phyloP scores from a whole-genome alignment of 35 echinoderm and acorn worm genomes.

The Ophioderma brevispina region DNA sequence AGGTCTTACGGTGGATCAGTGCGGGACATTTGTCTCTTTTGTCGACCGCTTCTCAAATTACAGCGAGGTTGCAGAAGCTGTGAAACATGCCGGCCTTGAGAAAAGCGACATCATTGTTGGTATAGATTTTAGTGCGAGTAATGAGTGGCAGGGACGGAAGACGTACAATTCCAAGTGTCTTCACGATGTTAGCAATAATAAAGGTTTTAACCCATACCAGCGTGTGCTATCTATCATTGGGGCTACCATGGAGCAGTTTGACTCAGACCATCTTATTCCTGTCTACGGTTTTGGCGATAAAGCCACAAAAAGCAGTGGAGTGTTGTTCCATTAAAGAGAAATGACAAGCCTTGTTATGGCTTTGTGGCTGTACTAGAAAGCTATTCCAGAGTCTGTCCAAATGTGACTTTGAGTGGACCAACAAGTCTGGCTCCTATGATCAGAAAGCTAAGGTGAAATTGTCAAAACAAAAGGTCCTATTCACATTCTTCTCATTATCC shows the following conservation, averaged over 20 bases:
- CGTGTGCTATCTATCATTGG: slow-evolving; percentile 82
- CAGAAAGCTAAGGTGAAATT: slow-evolving; percentile 77
- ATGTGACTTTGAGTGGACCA: slow-evolving; percentile 68
- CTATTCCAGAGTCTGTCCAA: slow-evolving; percentile 50
- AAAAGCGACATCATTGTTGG: slow-evolving; percentile 91
- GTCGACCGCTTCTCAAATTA: slow-evolving; percentile 79
- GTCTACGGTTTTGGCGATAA: slow-evolving; percentile 91
- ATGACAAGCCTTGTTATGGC: slow-evolving; percentile 56
- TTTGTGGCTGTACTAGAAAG: slow-evolving; percentile 81
- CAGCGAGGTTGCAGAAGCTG: slow-evolving; percentile 77
- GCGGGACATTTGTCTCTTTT: slow-evolving; percentile 81
- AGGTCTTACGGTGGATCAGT: slow-evolving; percentile 79
- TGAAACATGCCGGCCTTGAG: slow-evolving; percentile 83
- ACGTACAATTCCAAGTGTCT: slow-evolving; percentile 59
- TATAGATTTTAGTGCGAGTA: slow-evolving; percentile 98
- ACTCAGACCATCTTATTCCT: slow-evolving; percentile 87
- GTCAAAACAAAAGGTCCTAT: slow-evolving; percentile 73
- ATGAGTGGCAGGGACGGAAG: slow-evolving; percentile 96
- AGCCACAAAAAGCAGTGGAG: slow-evolving; percentile 36
- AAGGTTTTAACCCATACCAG: slow-evolving; percentile 94
- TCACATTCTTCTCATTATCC: slow-evolving; percentile 86
- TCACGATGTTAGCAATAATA: slow-evolving; percentile 76
- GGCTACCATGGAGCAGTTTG: slow-evolving; percentile 91
- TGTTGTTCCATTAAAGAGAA: slow-evolving; percentile 63
- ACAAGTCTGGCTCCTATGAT: slow-evolving; percentile 93